These are phyloP conservation scores for Latheticus oryzae DNA, from an alignment of 2,888 invertebrate genomes.

Conservation along the genomic window DNA sequence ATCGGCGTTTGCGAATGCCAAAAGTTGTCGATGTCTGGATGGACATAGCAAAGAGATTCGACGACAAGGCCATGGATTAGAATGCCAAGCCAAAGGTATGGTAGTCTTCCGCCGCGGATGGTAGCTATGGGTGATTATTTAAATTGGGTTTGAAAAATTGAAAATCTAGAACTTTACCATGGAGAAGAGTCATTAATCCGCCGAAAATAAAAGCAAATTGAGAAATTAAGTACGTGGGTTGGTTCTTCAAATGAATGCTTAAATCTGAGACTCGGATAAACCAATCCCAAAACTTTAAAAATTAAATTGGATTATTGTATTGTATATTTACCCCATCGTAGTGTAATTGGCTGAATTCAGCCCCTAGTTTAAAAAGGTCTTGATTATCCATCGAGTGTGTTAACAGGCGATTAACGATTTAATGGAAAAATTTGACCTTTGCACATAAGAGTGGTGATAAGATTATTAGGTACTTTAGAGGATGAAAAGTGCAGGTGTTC, in stretches of 20 bases:
- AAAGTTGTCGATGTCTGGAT: conserved; percentile 84
- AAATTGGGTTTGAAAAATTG: too few species aligned
- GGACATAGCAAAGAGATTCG: conserved; percentile 76
- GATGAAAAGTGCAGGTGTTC: too few species aligned
- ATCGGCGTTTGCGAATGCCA: conserved; percentile 85
- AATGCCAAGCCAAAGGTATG: conserved; percentile 79
- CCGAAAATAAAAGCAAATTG: conserved; percentile 73
- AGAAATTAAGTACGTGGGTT: conserved; percentile 75
- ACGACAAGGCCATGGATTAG: conserved; percentile 79
- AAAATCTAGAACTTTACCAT: conserved; percentile 70
- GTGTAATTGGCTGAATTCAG: conserved; percentile 57
- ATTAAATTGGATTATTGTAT: too few species aligned
- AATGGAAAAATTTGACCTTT: conserved; percentile 7
- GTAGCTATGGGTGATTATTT: conserved; percentile 72
- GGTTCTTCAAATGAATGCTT: conserved; percentile 71
- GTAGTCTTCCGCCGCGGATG: conserved; percentile 77
- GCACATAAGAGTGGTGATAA: neutral
- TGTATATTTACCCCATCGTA: conserved; percentile 59
- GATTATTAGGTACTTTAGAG: too few species aligned
- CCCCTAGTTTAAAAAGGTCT: conserved; percentile 56
- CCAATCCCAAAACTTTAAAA: conserved; percentile 73
- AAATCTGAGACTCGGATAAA: conserved; percentile 70
- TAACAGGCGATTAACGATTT: too few species aligned
- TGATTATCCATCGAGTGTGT: conserved; percentile 54
- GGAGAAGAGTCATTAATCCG: conserved; percentile 74